phyloP scores from a whole-genome alignment of 2,888 invertebrate genomes.

The Drosophila demipolita region DNA sequence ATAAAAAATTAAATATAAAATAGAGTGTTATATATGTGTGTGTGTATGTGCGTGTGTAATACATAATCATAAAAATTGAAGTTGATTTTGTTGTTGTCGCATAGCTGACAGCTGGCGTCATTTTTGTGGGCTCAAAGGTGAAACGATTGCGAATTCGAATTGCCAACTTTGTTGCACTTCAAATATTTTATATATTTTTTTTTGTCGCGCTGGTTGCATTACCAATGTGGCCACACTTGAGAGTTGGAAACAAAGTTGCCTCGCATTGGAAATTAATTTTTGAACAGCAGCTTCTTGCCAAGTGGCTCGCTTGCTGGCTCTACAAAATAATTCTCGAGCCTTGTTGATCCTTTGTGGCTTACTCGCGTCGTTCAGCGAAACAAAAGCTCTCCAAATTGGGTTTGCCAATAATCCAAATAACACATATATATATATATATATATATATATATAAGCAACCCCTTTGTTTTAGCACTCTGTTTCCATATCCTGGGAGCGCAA shows the following conservation, averaged over 20 bases:
- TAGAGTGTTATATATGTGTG: neutral
- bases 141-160: conserved; percentile 18
- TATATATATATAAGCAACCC: conserved; percentile 52
- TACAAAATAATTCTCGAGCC: conserved; percentile 75
- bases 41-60: conserved; percentile 21
- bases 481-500: conserved; percentile 69
- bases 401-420: conserved; percentile 61
- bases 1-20: conserved; percentile 55
- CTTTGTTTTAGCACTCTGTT: conserved; percentile 62
- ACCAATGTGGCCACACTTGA: conserved; percentile 46
- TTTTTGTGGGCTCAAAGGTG: conserved; percentile 40
- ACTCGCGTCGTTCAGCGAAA: conserved; percentile 73
- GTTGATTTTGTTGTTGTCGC: conserved; percentile 69
- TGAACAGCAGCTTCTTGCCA: conserved; percentile 35
- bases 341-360: conserved; percentile 81
- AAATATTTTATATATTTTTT: conserved; percentile 1
- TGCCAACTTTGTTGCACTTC: conserved; percentile 30
- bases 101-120: conserved; percentile 61
- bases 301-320: conserved; percentile 63
- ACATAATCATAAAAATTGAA: conserved; percentile 64
- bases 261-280: conserved; percentile 65
- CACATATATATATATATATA: neutral
- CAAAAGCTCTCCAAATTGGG: conserved; percentile 79
- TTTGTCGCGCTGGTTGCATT: conserved; percentile 36
- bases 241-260: conserved; percentile 69